phyloP scores from a whole-genome alignment of 2,888 invertebrate genomes.

The Tiliacea citrago region DNA sequence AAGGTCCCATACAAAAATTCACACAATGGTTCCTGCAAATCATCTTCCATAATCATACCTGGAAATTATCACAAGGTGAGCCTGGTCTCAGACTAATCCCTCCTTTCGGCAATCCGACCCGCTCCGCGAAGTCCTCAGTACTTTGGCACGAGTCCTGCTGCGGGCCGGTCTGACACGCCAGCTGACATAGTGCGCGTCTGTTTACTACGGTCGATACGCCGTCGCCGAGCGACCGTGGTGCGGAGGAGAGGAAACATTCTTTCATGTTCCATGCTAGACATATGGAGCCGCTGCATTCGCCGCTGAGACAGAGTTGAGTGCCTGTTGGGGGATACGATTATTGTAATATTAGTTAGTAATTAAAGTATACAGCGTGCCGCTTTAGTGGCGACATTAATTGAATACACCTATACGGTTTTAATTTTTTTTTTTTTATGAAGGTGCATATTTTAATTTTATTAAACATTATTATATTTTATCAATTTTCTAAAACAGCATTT shows the following conservation, averaged over 20 bases:
- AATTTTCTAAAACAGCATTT: too few species aligned
- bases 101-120: constrained; percentile 93
- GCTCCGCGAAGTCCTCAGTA: constrained; percentile 95
- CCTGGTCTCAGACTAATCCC: constrained; percentile 98
- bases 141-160: constrained; percentile 94
- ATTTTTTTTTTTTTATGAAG: too few species aligned
- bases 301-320: constrained; percentile 95
- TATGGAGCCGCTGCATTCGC: constrained; percentile 98
- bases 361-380: too few species aligned
- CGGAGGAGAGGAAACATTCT: constrained; percentile 98
- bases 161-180: constrained; percentile 98
- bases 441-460: too few species aligned
- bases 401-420: too few species aligned
- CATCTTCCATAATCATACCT: constrained; percentile 87
- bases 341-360: not conserved
- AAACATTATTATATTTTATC: too few species aligned
- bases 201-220: constrained; percentile 92
- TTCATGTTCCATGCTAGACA: constrained; percentile 98
- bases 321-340: constrained; percentile 71
- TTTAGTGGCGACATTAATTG: too few species aligned
- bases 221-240: constrained; percentile 90
- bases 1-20: too few species aligned
- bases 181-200: constrained; percentile 97
- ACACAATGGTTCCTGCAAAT: too few species aligned
- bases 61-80: constrained; percentile 99